Conservation (phyloP, 2,113 vertebrate genomes). For the Hiodon alosoides region DNA sequence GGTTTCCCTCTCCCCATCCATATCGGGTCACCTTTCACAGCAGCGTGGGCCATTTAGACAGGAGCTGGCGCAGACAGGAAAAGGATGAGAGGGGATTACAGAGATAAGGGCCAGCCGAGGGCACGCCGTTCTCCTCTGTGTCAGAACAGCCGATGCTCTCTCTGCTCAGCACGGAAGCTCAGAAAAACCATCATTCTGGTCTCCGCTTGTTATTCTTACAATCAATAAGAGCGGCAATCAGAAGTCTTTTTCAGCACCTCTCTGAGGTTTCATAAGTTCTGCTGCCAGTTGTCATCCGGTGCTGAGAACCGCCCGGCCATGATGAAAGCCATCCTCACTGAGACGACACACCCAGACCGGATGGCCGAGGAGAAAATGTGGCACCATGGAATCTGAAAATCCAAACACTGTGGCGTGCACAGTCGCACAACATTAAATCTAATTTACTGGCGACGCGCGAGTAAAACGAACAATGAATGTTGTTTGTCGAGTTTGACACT, state of each 20-base stretch:
- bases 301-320: conserved; percentile 35
- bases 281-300: conserved; percentile 46
- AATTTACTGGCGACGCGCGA: too few species aligned
- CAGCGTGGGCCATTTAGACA: conserved; percentile 12
- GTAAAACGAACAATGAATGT: too few species aligned
- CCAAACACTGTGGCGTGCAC: neutral
- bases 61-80: conserved; percentile 45
- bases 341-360: neutral
- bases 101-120: conserved; percentile 44
- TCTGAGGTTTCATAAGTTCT: conserved; percentile 41
- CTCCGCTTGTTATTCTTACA: conserved; percentile 29
- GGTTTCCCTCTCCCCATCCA: conserved; percentile 31
- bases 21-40: conserved; percentile 43
- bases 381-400: neutral
- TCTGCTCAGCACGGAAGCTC: neutral
- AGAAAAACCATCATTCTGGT: conserved; percentile 25
- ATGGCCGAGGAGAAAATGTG: neutral
- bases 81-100: conserved; percentile 51
- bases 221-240: conserved; percentile 54
- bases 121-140: conserved; percentile 12
- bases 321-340: conserved; percentile 23
- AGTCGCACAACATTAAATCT: neutral
- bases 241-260: conserved; percentile 37
- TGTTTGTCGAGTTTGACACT: too few species aligned
- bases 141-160: conserved; percentile 14